phyloP scores from a whole-genome alignment of 2,888 invertebrate species.

The Drosophila picticornis region DNA sequence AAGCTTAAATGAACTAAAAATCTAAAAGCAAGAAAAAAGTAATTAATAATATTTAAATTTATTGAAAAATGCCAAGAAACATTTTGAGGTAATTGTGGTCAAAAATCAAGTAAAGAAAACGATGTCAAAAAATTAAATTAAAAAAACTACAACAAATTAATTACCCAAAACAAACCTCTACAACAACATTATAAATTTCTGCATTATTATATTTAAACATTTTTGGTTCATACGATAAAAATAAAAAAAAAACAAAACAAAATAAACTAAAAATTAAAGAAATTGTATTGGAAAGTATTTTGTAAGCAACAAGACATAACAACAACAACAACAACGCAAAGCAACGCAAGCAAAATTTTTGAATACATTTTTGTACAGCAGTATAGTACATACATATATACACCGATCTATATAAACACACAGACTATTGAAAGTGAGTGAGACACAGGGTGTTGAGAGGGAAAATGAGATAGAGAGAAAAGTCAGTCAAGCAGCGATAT shows the following conservation, averaged over 20 bases:
- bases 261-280: slow-evolving; percentile 50
- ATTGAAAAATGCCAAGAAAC: slow-evolving; percentile 67
- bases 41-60: slow-evolving; percentile 79
- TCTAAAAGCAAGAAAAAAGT: slow-evolving; percentile 57
- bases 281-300: slow-evolving; percentile 60
- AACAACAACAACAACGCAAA: slow-evolving; percentile 56
- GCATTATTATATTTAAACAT: slow-evolving; percentile 80
- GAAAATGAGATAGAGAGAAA: slow-evolving; percentile 33
- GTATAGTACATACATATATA: slow-evolving; percentile 45
- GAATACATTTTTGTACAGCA: slow-evolving; percentile 70
- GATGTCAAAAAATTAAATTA: slow-evolving; percentile 51
- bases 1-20: slow-evolving; percentile 72
- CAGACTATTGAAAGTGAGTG: slow-evolving; percentile 59
- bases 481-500: slow-evolving; percentile 46
- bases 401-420: slow-evolving; percentile 58
- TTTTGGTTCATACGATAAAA: slow-evolving; percentile 82
- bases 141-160: slow-evolving; percentile 38
- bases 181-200: slow-evolving; percentile 75
- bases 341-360: slow-evolving; percentile 74
- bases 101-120: slow-evolving; percentile 31
- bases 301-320: slow-evolving; percentile 55
- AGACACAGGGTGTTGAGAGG: slow-evolving; percentile 45
- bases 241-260: slow-evolving; percentile 57
- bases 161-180: slow-evolving; percentile 59
- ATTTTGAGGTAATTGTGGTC: slow-evolving; percentile 69